Percentiles rank a stretch among this genome's conserved stretches.
phyloP scores from a whole-genome alignment of 2,888 invertebrate genomes.

The Diaperis boleti region DNA sequence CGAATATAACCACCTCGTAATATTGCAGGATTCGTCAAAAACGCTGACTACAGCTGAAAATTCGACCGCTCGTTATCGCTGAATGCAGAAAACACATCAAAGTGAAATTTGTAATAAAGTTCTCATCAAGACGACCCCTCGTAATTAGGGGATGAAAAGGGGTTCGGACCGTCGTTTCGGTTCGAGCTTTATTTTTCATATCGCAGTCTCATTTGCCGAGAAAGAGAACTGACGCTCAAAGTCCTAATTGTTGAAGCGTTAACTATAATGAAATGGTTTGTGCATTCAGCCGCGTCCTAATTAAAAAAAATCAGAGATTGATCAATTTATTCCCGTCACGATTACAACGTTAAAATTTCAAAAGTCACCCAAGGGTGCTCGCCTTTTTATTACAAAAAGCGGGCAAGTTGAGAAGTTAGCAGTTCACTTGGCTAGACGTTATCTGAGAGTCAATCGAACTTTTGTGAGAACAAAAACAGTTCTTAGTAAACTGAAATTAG shows the following conservation, averaged over 20 bases:
- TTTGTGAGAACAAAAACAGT: conserved; percentile 52
- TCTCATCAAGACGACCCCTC: conserved; percentile 21
- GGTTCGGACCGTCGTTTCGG: conserved; percentile 8
- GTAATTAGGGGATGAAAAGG: conserved; percentile 30
- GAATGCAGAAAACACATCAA: conserved; percentile 28
- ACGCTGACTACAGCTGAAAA: conserved; percentile 1
- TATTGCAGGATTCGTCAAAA: not conserved
- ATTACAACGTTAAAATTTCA: conserved; percentile 25
- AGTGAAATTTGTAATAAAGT: conserved; percentile 35
- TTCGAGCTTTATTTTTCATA: conserved; percentile 32
- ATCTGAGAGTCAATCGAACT: conserved; percentile 53
- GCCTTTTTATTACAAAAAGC: conserved; percentile 39
- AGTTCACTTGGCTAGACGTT: conserved; percentile 52
- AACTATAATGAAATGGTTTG: conserved; percentile 32
- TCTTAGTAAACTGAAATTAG: conserved; percentile 49
- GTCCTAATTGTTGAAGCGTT: conserved; percentile 18
- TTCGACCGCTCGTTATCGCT: conserved; percentile 14
- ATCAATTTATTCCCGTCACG: conserved; percentile 21
- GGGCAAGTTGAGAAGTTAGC: conserved; percentile 46
- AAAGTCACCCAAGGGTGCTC: conserved; percentile 25
- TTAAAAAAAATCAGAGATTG: conserved; percentile 28
- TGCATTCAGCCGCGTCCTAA: conserved; percentile 14
- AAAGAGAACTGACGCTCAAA: conserved; percentile 12
- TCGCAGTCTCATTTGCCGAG: conserved; percentile 10
- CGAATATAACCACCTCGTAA: too few species aligned